These are phyloP conservation scores for Sisyra nigra DNA, from an alignment of 2,888 invertebrate species.

Conservation along the genomic window DNA sequence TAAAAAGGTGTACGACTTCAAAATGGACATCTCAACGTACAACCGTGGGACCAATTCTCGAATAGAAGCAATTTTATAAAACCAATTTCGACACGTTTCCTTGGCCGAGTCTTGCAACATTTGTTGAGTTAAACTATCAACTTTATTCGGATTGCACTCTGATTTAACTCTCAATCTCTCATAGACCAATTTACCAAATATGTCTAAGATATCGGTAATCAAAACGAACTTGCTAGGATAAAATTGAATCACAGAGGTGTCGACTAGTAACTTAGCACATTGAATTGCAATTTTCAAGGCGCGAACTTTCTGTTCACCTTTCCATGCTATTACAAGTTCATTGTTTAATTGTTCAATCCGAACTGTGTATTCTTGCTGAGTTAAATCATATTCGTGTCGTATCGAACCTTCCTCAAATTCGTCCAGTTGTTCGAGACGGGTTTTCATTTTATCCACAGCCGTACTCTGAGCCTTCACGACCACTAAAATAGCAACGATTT, in stretches of 20 bases:
- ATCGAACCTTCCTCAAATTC: conserved; percentile 83
- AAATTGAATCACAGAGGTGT: conserved; percentile 80
- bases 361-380: conserved; percentile 81
- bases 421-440: conserved; percentile 83
- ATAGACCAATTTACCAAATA: conserved; percentile 82
- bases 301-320: conserved; percentile 85
- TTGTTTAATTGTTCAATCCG: conserved; percentile 83
- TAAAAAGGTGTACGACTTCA: conserved; percentile 78
- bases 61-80: conserved; percentile 96
- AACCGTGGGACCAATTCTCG: conserved; percentile 84
- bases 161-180: conserved; percentile 66
- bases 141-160: conserved; percentile 35
- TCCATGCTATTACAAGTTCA: conserved; percentile 85
- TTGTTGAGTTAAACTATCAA: conserved; percentile 58
- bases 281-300: conserved; percentile 94
- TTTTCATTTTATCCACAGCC: conserved; percentile 75
- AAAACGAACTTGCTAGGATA: conserved; percentile 97
- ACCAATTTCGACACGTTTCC: conserved; percentile 97
- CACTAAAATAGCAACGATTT: conserved; percentile 33
- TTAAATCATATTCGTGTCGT: conserved; percentile 73
- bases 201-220: conserved; percentile 89
- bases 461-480: conserved; percentile 67
- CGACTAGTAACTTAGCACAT: conserved; percentile 84
- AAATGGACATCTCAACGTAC: conserved; percentile 85
- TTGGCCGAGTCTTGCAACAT: conserved; percentile 75